phyloP scores from a whole-genome alignment of 1,140 invertebrate species.

The Cyclina sinensis region DNA sequence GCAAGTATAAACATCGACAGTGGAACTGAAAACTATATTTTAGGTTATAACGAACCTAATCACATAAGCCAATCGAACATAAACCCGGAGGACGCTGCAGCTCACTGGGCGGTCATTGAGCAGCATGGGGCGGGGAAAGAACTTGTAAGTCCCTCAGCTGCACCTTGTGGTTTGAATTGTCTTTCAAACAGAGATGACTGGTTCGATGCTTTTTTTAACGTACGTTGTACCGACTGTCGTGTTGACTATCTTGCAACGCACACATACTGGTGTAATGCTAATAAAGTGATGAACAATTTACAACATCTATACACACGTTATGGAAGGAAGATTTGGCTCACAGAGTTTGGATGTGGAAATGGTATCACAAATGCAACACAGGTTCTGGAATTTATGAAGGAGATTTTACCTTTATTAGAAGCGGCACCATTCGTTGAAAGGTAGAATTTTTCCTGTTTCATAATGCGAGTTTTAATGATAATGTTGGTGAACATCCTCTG shows the following conservation, averaged over 20 bases:
- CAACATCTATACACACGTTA: conserved; percentile 34
- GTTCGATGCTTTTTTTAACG: not conserved
- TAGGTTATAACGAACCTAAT: conserved; percentile 76
- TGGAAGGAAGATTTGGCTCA: conserved; percentile 59
- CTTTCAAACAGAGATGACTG: not conserved
- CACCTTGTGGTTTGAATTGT: not conserved
- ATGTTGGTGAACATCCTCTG: no score
- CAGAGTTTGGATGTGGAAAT: conserved; percentile 63
- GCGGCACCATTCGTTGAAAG: conserved; percentile 21
- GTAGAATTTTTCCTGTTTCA: no score
- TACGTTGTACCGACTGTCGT: conserved; percentile 41
- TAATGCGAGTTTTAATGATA: no score
- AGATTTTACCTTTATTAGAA: conserved; percentile 46
- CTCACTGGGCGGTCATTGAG: conserved; percentile 64
- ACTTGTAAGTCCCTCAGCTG: conserved; percentile 45
- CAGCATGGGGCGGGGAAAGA: conserved; percentile 33
- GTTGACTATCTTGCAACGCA: conserved; percentile 65
- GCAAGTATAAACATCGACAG: conserved; percentile 4
- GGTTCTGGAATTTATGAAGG: conserved; percentile 62
- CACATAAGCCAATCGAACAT: conserved; percentile 67
- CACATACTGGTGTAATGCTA: conserved; percentile 57
- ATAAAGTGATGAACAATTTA: conserved; percentile 52
- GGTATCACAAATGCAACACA: not conserved
- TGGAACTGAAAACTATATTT: conserved; percentile 42
- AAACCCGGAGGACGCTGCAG: conserved; percentile 57